These are phyloP conservation scores for Lates calcarifer DNA, from an alignment of 2,113 vertebrate genomes.

Conservation along the genomic window DNA sequence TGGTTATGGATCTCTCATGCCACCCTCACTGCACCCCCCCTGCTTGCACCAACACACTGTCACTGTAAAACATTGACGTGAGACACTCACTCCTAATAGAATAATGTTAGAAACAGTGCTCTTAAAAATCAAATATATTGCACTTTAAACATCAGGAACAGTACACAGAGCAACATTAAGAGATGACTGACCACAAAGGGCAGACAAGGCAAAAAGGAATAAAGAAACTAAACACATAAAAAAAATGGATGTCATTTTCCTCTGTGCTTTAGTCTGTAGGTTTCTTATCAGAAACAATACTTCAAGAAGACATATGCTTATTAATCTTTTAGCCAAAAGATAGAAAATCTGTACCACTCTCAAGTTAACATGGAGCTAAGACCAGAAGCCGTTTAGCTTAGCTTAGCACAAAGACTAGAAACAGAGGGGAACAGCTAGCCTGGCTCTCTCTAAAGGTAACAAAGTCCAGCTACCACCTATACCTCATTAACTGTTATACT, in stretches of 20 bases:
- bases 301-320: constrained; percentile 5
- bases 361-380: not conserved
- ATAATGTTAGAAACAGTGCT: constrained; percentile 51
- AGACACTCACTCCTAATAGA: constrained; percentile 30
- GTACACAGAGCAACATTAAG: constrained; percentile 33
- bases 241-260: constrained; percentile 9
- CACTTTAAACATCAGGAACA: constrained; percentile 64
- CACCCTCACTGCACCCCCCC: constrained; percentile 38
- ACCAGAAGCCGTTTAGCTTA: constrained; percentile 24
- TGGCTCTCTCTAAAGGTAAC: not conserved
- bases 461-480: not conserved
- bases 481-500: not conserved
- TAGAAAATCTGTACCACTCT: constrained; percentile 2
- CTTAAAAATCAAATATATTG: constrained; percentile 71
- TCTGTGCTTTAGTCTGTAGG: constrained; percentile 30
- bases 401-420: constrained; percentile 11
- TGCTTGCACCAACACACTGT: constrained; percentile 27
- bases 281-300: constrained; percentile 32
- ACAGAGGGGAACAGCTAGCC: not conserved
- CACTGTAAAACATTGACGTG: constrained; percentile 37
- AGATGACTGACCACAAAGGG: constrained; percentile 13
- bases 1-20: constrained; percentile 63
- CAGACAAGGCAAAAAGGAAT: constrained; percentile 29
- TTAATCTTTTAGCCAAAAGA: not conserved
- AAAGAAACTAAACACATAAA: constrained; percentile 11